phyloP scores from a whole-genome alignment of 2,888 invertebrate genomes.

The Tetranychus piercei region DNA sequence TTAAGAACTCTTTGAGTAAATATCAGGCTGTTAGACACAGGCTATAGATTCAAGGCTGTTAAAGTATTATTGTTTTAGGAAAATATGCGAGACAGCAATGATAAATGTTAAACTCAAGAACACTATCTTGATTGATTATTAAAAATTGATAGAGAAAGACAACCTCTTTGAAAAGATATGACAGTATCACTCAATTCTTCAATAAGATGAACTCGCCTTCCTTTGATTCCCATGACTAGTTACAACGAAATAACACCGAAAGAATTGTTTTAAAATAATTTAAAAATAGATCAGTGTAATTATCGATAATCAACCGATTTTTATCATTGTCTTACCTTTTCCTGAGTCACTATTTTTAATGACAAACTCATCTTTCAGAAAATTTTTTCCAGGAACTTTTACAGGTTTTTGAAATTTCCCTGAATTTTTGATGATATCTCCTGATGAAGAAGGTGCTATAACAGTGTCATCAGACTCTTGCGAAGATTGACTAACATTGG shows the following conservation, averaged over 20 bases:
- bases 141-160: not conserved
- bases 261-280: conserved; percentile 4
- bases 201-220: conserved; percentile 91
- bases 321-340: conserved; percentile 49
- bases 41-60: too few relatives aligned
- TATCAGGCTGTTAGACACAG: too few relatives aligned
- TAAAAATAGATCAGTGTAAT: not conserved
- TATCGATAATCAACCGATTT: not conserved
- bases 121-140: not conserved
- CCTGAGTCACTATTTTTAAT: conserved; percentile 87
- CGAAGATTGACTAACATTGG: not conserved
- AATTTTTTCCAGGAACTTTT: conserved; percentile 75
- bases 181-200: conserved; percentile 95
- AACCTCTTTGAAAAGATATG: conserved; percentile 96
- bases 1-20: too few relatives aligned
- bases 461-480: conserved; percentile 29
- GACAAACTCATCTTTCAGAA: conserved; percentile 82
- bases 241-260: not conserved
- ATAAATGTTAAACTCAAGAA: too few relatives aligned
- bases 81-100: too few relatives aligned
- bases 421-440: conserved; percentile 61
- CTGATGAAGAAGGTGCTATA: conserved; percentile 41
- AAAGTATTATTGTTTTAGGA: too few relatives aligned
- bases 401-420: conserved; percentile 74
- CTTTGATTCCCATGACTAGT: conserved; percentile 94